Conservation (phyloP, 2,888 invertebrate species). For the Piscicola geometra region DNA sequence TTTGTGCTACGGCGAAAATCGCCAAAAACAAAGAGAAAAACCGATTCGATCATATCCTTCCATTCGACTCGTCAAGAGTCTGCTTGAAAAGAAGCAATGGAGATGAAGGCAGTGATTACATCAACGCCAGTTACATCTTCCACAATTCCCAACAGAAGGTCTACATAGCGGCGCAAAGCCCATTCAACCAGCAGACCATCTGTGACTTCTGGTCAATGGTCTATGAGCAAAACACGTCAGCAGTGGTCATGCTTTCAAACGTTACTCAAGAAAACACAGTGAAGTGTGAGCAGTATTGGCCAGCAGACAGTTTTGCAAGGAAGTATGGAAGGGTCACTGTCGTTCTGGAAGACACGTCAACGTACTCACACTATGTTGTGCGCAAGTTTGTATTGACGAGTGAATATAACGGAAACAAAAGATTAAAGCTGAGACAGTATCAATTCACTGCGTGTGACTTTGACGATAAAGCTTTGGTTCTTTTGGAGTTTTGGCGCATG, state of each 20-base stretch:
- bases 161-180: slow-evolving; percentile 60
- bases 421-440: slow-evolving; percentile 44
- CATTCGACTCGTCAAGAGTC: slow-evolving; percentile 53
- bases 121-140: slow-evolving; percentile 50
- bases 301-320: slow-evolving; percentile 64
- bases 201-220: slow-evolving; percentile 60
- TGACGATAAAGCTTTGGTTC: slow-evolving; percentile 52
- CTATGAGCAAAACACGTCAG: slow-evolving; percentile 55
- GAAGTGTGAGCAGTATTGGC: slow-evolving; percentile 93
- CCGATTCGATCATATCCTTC: slow-evolving; percentile 51
- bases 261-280: slow-evolving; percentile 57
- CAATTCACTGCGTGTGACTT: slow-evolving; percentile 53
- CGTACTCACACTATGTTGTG: slow-evolving; percentile 80
- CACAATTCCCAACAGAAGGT: slow-evolving; percentile 47
- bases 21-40: slow-evolving; percentile 48
- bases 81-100: slow-evolving; percentile 41
- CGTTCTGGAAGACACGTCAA: slow-evolving; percentile 79
- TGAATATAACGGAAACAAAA: too few relatives aligned
- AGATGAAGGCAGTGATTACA: slow-evolving; percentile 37
- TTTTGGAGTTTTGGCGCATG: slow-evolving; percentile 49
- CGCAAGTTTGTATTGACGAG: slow-evolving; percentile 44
- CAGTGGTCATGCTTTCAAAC: slow-evolving; percentile 59
- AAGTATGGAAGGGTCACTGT: slow-evolving; percentile 81
- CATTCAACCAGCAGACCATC: slow-evolving; percentile 51
- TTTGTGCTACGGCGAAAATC: slow-evolving; percentile 46